Conservation (phyloP, 30 jellyfish, hydroid and myxozoan genomes). For the Rhopilema esculentum region DNA sequence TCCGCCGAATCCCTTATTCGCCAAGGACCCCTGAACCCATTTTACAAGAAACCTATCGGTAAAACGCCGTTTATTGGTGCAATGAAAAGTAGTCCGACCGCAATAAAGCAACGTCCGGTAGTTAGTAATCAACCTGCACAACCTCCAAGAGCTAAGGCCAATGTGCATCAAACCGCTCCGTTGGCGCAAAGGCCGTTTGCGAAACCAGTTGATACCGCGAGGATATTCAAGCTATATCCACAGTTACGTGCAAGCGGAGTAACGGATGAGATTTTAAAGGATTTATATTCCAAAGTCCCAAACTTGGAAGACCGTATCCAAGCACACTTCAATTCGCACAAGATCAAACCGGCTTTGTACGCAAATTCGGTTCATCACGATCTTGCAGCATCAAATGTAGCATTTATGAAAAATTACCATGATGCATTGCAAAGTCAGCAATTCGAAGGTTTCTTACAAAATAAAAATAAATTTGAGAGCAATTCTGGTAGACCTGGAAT, state of each 20-base stretch:
- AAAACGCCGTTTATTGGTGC: conserved; percentile 18
- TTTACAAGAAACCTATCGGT: not conserved
- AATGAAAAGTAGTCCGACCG: not conserved
- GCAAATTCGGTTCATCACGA: conserved; percentile 76
- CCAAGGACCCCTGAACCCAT: conserved; percentile 27
- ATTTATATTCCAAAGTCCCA: conserved; percentile 82
- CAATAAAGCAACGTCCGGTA: not conserved
- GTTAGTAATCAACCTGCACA: not conserved
- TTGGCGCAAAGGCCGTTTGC: not conserved
- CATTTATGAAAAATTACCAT: conserved; percentile 84
- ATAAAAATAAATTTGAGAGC: not conserved
- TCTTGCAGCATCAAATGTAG: conserved; percentile 82
- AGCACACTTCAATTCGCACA: conserved; percentile 80
- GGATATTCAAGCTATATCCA: conserved; percentile 71
- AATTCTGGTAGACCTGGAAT: conserved; percentile 3
- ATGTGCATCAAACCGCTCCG: conserved; percentile 19
- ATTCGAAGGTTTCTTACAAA: not conserved
- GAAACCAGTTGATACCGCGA: conserved; percentile 68
- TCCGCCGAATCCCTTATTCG: conserved; percentile 31
- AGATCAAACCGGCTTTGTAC: conserved; percentile 52
- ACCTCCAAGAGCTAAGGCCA: not conserved
- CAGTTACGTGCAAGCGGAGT: conserved; percentile 91
- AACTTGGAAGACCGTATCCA: conserved; percentile 80
- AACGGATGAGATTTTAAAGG: conserved; percentile 68
- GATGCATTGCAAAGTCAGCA: conserved; percentile 70